A percentile compares a stretch with the other conserved stretches of the same genome.
Conservation (phyloP, 2,113 vertebrate genomes). For the Jacana jacana region DNA sequence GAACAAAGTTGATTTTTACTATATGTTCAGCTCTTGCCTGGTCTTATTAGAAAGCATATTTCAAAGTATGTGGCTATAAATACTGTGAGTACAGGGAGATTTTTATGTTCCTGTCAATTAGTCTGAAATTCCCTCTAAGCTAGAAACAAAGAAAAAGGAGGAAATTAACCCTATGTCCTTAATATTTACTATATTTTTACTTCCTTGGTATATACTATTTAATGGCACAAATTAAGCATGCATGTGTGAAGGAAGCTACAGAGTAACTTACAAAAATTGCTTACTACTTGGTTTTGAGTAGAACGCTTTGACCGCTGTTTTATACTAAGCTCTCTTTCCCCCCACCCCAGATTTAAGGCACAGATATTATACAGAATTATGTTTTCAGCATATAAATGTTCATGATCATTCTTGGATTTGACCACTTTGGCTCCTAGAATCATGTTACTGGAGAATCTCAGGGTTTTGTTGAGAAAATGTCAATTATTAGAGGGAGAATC, state of each 20-base stretch:
- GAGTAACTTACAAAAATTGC: background rate
- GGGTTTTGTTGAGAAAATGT: background rate
- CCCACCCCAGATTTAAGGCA: background rate
- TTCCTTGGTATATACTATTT: background rate
- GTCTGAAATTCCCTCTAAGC: constrained; percentile 37
- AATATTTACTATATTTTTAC: background rate
- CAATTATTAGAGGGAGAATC: background rate
- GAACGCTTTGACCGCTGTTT: background rate
- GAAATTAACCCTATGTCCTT: background rate
- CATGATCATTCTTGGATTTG: background rate
- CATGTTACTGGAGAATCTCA: background rate
- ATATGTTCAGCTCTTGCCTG: constrained; percentile 65
- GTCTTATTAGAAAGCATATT: background rate
- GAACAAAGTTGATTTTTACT: constrained; percentile 65
- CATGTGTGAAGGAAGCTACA: background rate
- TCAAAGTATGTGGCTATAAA: constrained; percentile 1
- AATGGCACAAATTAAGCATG: background rate
- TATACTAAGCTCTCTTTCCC: background rate
- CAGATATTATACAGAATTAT: background rate
- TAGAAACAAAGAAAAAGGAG: background rate
- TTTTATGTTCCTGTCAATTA: constrained; percentile 56
- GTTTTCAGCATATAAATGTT: background rate
- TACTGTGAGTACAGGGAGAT: constrained; percentile 31
- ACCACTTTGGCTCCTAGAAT: background rate
- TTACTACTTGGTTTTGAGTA: constrained; percentile 8